Conservation (phyloP, 37 sponge, comb jelly and placozoan species). For the Cliona cf. orientalis region DNA sequence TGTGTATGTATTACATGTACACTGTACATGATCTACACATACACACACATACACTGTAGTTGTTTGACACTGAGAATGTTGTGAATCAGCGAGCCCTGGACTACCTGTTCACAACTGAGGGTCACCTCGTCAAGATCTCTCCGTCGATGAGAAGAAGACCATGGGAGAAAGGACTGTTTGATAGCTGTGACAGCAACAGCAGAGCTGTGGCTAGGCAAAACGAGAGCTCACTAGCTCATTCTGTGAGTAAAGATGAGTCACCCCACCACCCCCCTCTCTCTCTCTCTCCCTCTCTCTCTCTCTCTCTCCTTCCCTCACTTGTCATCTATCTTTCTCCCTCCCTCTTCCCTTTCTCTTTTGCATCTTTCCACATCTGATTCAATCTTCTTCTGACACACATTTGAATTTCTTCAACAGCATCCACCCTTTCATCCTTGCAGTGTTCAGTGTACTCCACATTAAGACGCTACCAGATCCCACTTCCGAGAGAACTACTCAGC, state of each 20-base stretch:
- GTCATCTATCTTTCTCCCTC: too few species aligned
- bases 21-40: not conserved
- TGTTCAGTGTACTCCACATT: too few species aligned
- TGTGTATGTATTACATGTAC: not conserved
- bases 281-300: not conserved
- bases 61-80: slow-evolving; percentile 91
- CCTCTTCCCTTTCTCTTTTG: too few species aligned
- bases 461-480: slow-evolving; percentile 17
- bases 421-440: too few species aligned
- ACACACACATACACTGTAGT: slow-evolving; percentile 23
- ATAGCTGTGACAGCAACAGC: not conserved
- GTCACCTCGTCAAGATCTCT: slow-evolving; percentile 79
- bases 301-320: not conserved
- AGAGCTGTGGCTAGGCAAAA: slow-evolving; percentile 44
- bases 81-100: slow-evolving; percentile 73
- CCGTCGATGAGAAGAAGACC: slow-evolving; percentile 28
- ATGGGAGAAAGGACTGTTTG: slow-evolving; percentile 15
- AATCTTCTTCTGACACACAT: too few species aligned
- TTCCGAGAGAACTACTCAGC: slow-evolving; percentile 11
- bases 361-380: too few species aligned
- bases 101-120: slow-evolving; percentile 95
- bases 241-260: slow-evolving; percentile 13
- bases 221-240: slow-evolving; percentile 21
- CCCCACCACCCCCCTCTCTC: not conserved
- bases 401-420: too few species aligned